Evolutionary conservation across 2,888 invertebrate species (phyloP), one percentile per base, ranked within the genome.

Genomic region (Yponomeuta evonymella): DNA sequence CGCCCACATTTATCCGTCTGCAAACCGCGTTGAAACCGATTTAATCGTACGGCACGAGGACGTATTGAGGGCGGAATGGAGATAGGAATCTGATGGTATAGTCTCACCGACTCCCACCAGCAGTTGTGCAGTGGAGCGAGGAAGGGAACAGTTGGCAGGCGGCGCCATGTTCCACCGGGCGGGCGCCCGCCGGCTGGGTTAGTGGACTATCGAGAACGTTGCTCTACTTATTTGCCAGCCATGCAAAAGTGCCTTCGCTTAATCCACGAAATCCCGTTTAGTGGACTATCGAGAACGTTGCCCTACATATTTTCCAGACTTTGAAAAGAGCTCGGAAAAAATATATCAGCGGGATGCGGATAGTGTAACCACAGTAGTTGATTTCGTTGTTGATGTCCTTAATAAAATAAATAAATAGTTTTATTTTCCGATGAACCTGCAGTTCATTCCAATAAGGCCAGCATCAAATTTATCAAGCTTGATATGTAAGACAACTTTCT

Each of bases 111-210:
- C 30, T 65, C 12, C 36, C 36, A 43, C 12, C 67, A 43, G 36
- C 43, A 43, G 43, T 43, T 43, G 48, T 11, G n/a, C 68, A 48
- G 68, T 48, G 48, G 23, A 68, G 68, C 68, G 68, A 48, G 68
- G 48, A 15, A 43, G 67, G 6, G 51, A 68, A 68, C 68, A 68
- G 68, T 68, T 68, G 68, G 68, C 48, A 29, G 68, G 67, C 67
- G 67, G 36, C 36, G 67, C 33, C 30, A 12, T 29, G 65, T 30
- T 23, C 12, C 62, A 12, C 33, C 58, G 23, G 33, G 23, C 58
- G 23, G 33, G 23, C 12, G 65, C 65, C 12, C 30, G 23, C 36
- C 33, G n/a, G 67, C 36, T 33, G 67, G 43, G 43, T 64, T 64
- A 29, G 6, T 10, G 30, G 4, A 58, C 51, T 58, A 15, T 15